A percentile compares a stretch with the other conserved stretches of the same genome.
These are phyloP conservation scores for Oceanites oceanicus DNA, from an alignment of 2,113 vertebrate species.

Conservation along the genomic window DNA sequence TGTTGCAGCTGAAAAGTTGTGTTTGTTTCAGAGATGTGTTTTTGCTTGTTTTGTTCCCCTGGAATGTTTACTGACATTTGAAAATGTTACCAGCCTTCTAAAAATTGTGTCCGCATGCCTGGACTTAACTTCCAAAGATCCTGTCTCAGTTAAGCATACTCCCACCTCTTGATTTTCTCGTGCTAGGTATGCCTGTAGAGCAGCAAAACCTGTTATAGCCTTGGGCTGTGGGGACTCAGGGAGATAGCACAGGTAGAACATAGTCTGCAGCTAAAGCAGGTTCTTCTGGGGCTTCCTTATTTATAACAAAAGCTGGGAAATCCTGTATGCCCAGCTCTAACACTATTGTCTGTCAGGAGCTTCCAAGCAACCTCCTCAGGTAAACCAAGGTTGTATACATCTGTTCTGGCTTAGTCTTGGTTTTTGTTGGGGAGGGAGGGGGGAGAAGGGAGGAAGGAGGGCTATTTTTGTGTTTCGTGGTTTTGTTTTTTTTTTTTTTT, in stretches of 20 bases:
- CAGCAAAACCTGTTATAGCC: neutral
- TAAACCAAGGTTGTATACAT: neutral
- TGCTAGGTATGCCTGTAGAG: neutral
- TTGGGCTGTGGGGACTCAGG: neutral
- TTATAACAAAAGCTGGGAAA: neutral
- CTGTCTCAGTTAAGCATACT: neutral
- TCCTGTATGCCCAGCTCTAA: neutral
- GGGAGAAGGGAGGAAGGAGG: neutral
- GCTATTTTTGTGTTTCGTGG: neutral
- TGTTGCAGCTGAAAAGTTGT: neutral
- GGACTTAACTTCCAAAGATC: neutral
- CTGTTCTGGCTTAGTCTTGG: neutral
- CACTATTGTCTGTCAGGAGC: neutral
- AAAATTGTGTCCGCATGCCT: neutral
- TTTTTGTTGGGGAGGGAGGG: neutral
- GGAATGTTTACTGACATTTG: neutral
- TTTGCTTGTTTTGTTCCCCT: neutral
- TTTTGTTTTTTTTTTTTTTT: neutral
- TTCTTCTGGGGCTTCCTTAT: neutral
- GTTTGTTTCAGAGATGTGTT: neutral
- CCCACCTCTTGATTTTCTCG: neutral
- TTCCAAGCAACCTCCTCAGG: neutral
- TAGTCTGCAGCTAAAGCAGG: neutral
- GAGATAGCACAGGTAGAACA: neutral
- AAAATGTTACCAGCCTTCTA: neutral